Evolutionary conservation across 2,888 invertebrate genomes (phyloP).

Genomic region (Melipona beecheii): DNA sequence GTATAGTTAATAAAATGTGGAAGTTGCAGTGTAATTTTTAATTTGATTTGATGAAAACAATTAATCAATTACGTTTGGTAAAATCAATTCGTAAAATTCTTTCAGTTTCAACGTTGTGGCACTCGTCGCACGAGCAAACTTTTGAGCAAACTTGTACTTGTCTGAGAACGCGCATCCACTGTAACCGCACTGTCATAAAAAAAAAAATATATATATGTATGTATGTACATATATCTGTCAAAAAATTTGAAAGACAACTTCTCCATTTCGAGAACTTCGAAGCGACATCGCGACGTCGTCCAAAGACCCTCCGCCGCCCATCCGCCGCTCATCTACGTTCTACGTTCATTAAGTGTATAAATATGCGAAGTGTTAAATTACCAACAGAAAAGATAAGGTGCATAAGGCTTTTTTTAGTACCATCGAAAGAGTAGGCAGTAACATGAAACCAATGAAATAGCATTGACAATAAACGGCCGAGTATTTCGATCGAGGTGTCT

Average conservation of each 20-base stretch:
- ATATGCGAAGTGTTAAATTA: conserved; percentile 82
- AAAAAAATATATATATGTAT: too few relatives aligned
- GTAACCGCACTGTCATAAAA: not conserved
- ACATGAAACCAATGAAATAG: conserved; percentile 99
- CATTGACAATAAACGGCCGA: conserved; percentile 97
- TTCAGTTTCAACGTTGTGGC: too few relatives aligned
- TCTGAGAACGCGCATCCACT: too few relatives aligned
- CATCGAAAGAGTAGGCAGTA: conserved; percentile 97
- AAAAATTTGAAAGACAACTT: too few relatives aligned
- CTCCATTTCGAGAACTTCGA: not conserved
- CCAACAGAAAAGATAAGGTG: conserved; percentile 84
- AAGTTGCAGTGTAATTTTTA: too few relatives aligned
- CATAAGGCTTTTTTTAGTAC: conserved; percentile 86
- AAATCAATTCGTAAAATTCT: too few relatives aligned
- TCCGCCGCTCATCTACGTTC: conserved; percentile 71
- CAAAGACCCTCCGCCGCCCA: not conserved
- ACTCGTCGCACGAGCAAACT: too few relatives aligned
- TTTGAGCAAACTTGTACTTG: too few relatives aligned
- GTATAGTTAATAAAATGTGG: too few relatives aligned
- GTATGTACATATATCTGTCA: too few relatives aligned
- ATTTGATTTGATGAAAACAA: too few relatives aligned
- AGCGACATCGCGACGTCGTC: not conserved
- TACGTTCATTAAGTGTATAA: conserved; percentile 75
- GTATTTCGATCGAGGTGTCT: conserved; percentile 90
- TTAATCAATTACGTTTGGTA: too few relatives aligned